These are phyloP conservation scores for Dolichoris vasculosae DNA, from an alignment of 1,140 invertebrate genomes.

Conservation along the genomic window DNA sequence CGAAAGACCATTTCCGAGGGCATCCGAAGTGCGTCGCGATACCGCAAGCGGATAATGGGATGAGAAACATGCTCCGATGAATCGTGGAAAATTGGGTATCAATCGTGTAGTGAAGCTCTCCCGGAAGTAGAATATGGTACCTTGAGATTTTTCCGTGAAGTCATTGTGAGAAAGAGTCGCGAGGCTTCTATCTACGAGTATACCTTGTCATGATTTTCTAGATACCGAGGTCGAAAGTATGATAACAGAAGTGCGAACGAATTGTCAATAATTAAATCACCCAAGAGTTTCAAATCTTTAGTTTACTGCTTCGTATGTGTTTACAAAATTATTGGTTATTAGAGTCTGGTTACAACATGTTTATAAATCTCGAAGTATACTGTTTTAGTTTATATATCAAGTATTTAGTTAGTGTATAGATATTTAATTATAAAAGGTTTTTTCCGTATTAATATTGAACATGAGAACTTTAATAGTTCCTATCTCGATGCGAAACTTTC, in stretches of 20 bases:
- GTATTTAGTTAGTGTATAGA: neutral
- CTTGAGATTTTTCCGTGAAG: neutral
- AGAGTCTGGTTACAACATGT: no score
- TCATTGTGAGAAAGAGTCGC: slow-evolving; percentile 6
- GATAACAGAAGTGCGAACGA: no score
- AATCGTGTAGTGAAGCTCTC: neutral
- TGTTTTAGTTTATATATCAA: neutral
- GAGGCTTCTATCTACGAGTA: no score
- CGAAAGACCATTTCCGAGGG: neutral
- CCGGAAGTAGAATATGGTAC: neutral
- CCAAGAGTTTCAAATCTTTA: no score
- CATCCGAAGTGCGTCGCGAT: neutral
- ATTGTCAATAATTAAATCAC: no score
- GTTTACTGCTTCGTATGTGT: no score
- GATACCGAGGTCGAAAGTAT: no score
- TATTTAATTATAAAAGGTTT: neutral
- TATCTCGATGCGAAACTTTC: neutral
- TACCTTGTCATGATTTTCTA: no score
- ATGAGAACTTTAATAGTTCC: neutral
- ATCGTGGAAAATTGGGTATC: slow-evolving; percentile 33
- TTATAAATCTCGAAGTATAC: no score
- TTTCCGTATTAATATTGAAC: neutral
- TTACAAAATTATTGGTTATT: no score
- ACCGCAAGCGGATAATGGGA: neutral
- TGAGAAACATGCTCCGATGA: neutral